Percentiles rank a stretch among this genome's conserved stretches.
phyloP scores from a whole-genome alignment of 2,797 vertebrate species.

The Pteronotus mesoamericanus region DNA sequence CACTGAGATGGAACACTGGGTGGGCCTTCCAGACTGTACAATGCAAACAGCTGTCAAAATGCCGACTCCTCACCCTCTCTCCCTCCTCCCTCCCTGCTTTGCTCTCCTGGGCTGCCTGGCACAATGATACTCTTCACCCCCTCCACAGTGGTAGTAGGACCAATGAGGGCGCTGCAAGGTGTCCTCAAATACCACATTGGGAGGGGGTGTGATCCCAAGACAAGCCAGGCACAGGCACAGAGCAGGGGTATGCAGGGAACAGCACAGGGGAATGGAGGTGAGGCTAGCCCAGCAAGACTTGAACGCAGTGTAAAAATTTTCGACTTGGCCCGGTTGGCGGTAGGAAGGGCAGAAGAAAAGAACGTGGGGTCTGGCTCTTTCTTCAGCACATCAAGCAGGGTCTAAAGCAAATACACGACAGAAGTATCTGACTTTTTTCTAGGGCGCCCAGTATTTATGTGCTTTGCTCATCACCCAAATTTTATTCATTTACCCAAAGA shows the following conservation, averaged over 20 bases:
- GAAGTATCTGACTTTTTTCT: conserved; percentile 49
- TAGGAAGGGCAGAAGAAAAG: background rate
- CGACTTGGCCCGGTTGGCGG: background rate
- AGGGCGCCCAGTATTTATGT: conserved; percentile 55
- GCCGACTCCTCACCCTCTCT: background rate
- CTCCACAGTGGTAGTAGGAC: background rate
- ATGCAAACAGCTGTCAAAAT: background rate
- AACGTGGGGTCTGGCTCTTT: conserved; percentile 50
- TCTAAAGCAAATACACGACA: background rate
- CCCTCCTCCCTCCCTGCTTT: background rate
- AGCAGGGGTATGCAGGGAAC: fast-evolving
- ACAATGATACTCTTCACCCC: no score
- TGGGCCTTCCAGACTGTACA: background rate
- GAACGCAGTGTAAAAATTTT: background rate
- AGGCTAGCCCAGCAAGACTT: background rate
- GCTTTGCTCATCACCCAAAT: conserved; percentile 52
- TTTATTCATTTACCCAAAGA: conserved; percentile 69
- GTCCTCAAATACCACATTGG: background rate
- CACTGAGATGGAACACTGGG: background rate
- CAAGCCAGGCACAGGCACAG: background rate
- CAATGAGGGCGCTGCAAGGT: background rate
- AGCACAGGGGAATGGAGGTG: background rate
- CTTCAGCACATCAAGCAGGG: conserved; percentile 23
- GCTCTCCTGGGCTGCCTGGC: background rate
- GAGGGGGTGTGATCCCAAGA: background rate